Conservation (phyloP, 2,888 invertebrate species). For the Hyposoter didymator region DNA sequence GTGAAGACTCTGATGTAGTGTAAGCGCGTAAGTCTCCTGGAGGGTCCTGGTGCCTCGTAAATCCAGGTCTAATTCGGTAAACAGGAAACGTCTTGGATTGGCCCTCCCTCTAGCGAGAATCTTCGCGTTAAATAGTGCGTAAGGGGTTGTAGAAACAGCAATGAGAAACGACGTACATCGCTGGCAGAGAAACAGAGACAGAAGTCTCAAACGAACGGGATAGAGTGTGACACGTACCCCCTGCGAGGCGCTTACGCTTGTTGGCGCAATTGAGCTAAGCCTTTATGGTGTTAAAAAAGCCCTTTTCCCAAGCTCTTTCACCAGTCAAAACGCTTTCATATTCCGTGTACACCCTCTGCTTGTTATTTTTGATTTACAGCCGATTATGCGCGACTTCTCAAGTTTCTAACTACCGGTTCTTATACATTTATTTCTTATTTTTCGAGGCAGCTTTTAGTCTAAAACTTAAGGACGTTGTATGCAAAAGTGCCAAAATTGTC, state of each 20-base stretch:
- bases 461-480: not conserved
- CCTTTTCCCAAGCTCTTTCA: slow-evolving; percentile 54
- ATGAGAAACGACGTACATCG: slow-evolving; percentile 22
- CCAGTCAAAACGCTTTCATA: slow-evolving; percentile 50
- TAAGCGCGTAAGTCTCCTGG: slow-evolving; percentile 69
- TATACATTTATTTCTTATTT: slow-evolving; percentile 35
- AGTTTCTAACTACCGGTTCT: slow-evolving; percentile 28
- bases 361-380: slow-evolving; percentile 67
- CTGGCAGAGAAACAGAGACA: slow-evolving; percentile 53
- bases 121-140: slow-evolving; percentile 75
- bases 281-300: slow-evolving; percentile 70
- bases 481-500: too few relatives aligned
- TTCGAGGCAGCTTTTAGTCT: not conserved
- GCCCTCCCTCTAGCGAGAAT: slow-evolving; percentile 59
- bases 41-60: slow-evolving; percentile 68
- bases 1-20: slow-evolving; percentile 56
- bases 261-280: slow-evolving; percentile 73
- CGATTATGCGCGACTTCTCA: slow-evolving; percentile 49
- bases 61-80: slow-evolving; percentile 74
- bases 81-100: slow-evolving; percentile 75
- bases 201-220: slow-evolving; percentile 51
- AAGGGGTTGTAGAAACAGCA: slow-evolving; percentile 70
- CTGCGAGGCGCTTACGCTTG: slow-evolving; percentile 69
- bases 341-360: slow-evolving; percentile 52
- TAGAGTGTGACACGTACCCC: slow-evolving; percentile 67